Base-by-base conservation (phyloP, 2,113 vertebrate genomes). In the Pseudorectes ferrugineus region DNA sequence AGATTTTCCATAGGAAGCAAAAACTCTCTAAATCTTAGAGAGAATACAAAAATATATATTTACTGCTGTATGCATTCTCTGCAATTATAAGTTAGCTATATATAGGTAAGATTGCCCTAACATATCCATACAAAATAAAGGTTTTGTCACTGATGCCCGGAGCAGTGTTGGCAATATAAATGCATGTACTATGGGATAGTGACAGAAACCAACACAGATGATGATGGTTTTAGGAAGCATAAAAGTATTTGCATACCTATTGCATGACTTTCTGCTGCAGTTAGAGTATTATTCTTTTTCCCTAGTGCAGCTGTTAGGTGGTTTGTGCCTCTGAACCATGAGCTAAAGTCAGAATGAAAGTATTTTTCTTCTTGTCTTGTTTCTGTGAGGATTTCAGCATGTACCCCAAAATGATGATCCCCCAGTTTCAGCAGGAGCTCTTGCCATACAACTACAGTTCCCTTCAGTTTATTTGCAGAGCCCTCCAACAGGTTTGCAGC, bases 1-100 rank as follows among this genome's bases (percentile, higher is more conserved):
- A 72, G 5, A 54, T 82, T 95, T 96, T 95, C n/a, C 59, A 52
- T 68, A 63, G 79, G 72, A 97, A 95, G 31, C 48, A 80, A 67
- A 66, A 91, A 40, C 26, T n/a, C 66, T 43, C 4, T 80, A 74
- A 84, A 89, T 51, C 45, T 43, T 70, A 36, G 48, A 72, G 2
- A 62, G n/a, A 73, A 58, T 9, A 43, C 6, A 84, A 51, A 79
- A 45, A 62, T 20, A 35, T 9, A 2, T 33, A 63, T 58, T 72
- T 85, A n/a, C 38, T 43, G 8, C 26, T 65, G 11, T 10, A 66
- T 42, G 23, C 10, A 42, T 48, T 84, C 31, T 49, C 12, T 68
- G 31, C 38, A 63, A 46, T 52, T 72, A 33, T 33, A 88, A 25
- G 8, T 71, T 58, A 82, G 14, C 48, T 83, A 59, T 55, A 67